These are phyloP conservation scores for Polymixis flavicincta DNA, from an alignment of 2,888 invertebrate species.

Conservation along the genomic window DNA sequence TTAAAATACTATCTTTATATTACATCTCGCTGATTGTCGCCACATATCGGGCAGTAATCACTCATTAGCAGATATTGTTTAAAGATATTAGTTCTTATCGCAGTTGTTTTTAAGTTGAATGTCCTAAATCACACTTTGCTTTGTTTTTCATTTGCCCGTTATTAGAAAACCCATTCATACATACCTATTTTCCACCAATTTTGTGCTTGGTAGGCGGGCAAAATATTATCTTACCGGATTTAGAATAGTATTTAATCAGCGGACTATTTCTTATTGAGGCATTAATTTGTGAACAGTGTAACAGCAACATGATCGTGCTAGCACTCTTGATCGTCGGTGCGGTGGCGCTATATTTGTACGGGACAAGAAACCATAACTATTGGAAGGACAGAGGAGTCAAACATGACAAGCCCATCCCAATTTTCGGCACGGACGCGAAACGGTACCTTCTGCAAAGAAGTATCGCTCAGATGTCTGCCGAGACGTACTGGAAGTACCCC, in stretches of 20 bases:
- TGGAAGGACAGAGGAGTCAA: constrained; percentile 76
- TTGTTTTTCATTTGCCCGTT: constrained; percentile 24
- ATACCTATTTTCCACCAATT: constrained; percentile 8
- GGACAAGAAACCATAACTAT: constrained; percentile 73
- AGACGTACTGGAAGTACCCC: constrained; percentile 79
- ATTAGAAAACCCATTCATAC: constrained; percentile 36
- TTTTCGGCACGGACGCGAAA: constrained; percentile 76
- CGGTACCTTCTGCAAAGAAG: constrained; percentile 73
- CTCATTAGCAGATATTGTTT: constrained; percentile 1
- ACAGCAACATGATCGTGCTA: constrained; percentile 60
- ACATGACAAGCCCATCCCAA: constrained; percentile 75
- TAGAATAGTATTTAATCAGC: constrained; percentile 52
- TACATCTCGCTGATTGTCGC: constrained; percentile 48
- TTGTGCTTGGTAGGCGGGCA: constrained; percentile 27
- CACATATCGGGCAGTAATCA: constrained; percentile 32
- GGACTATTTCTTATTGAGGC: background rate
- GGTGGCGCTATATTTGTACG: constrained; percentile 72
- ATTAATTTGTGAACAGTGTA: constrained; percentile 12
- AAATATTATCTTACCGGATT: constrained; percentile 48
- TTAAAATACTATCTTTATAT: constrained; percentile 51
- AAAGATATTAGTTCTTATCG: constrained; percentile 6
- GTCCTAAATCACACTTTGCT: constrained; percentile 31
- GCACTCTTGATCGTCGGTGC: constrained; percentile 57
- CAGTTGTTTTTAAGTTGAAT: constrained; percentile 26
- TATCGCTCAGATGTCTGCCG: constrained; percentile 70